These are phyloP conservation scores for Phalloptychus januarius DNA, from an alignment of 2,797 vertebrate species.

Conservation along the genomic window DNA sequence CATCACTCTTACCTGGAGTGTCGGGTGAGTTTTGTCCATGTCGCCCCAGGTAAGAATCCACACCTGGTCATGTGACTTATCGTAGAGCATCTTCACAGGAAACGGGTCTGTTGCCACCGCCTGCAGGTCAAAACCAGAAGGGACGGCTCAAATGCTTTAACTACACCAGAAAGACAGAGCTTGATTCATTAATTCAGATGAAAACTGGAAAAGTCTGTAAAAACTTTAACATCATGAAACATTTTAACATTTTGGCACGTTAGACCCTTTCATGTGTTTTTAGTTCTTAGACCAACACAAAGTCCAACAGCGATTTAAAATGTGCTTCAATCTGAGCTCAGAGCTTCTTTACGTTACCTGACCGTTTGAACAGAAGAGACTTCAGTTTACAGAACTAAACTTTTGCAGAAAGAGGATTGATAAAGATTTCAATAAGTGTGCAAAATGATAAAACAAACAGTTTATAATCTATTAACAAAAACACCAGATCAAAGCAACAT, in stretches of 20 bases:
- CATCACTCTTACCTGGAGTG: conserved; percentile 84
- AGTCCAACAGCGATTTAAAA: neutral
- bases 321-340: neutral
- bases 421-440: no score
- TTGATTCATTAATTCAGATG: neutral
- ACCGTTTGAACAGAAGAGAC: no score
- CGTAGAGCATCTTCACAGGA: conserved; percentile 91
- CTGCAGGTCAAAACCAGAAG: conserved; percentile 68
- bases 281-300: neutral
- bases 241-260: neutral
- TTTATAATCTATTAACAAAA: no score
- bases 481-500: no score
- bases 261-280: neutral
- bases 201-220: neutral
- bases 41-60: conserved; percentile 95
- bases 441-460: no score
- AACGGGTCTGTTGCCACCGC: conserved; percentile 88
- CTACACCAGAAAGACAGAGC: neutral
- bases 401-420: no score
- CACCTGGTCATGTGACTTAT: conserved; percentile 97
- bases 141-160: neutral
- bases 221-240: neutral
- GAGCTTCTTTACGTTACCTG: no score
- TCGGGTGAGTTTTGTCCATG: conserved; percentile 81
- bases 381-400: no score